Conservation (phyloP, 2,113 vertebrate species). For the Prinia subflava region DNA sequence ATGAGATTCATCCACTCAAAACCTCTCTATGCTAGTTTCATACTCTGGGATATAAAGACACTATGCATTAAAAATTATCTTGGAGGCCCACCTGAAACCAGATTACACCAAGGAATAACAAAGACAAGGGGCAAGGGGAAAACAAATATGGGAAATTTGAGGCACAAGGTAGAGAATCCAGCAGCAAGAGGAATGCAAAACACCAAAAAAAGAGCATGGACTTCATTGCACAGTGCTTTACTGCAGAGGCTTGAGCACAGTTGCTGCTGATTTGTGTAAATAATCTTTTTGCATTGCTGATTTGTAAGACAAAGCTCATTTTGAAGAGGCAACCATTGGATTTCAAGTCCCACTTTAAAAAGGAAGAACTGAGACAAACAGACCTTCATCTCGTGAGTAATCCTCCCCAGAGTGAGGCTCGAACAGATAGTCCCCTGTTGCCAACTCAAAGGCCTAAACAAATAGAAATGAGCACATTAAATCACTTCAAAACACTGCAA, state of each 20-base stretch:
- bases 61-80: neutral
- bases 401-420: constrained; percentile 97
- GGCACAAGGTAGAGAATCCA: neutral
- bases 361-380: neutral
- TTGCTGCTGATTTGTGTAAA: neutral
- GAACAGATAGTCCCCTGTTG: constrained; percentile 95
- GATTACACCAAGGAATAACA: neutral
- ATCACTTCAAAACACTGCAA: neutral
- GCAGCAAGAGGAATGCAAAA: neutral
- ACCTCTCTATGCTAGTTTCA: neutral
- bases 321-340: neutral
- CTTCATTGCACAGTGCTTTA: rapidly evolving
- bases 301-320: neutral
- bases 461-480: neutral
- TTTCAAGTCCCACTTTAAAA: neutral
- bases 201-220: neutral
- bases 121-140: neutral
- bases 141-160: neutral
- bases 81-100: neutral
- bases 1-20: constrained; percentile 50
- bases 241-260: neutral
- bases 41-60: neutral
- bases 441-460: constrained; percentile 88
- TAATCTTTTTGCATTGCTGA: neutral
- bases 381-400: constrained; percentile 96